Conservation (phyloP, 2,797 vertebrate genomes). For the Sparus aurata region DNA sequence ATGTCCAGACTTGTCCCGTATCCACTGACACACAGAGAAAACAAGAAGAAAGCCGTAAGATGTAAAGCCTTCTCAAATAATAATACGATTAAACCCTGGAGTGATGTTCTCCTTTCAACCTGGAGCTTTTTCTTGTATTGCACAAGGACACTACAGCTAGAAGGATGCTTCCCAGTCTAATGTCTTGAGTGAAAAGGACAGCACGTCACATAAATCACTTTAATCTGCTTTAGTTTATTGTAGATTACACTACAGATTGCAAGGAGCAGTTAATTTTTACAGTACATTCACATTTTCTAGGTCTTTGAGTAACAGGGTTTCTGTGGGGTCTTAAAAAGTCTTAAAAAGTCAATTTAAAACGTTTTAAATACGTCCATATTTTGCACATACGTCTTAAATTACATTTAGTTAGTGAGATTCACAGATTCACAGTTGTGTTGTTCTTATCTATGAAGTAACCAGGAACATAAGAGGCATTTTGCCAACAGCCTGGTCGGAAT, state of each 20-base stretch:
- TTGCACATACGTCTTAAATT: too few relatives aligned
- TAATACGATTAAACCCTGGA: slow-evolving; percentile 1
- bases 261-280: background rate
- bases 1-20: slow-evolving; percentile 66
- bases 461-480: too few relatives aligned
- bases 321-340: too few relatives aligned
- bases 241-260: background rate
- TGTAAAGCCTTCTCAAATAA: slow-evolving; percentile 11
- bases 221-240: background rate
- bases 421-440: too few relatives aligned
- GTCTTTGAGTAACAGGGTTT: too few relatives aligned
- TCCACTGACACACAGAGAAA: slow-evolving; percentile 32
- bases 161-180: background rate
- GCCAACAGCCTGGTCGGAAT: too few relatives aligned
- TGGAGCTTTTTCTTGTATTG: background rate
- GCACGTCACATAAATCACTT: background rate
- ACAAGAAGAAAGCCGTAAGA: slow-evolving; percentile 9
- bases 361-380: too few relatives aligned
- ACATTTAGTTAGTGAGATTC: too few relatives aligned
- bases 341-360: too few relatives aligned
- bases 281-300: background rate
- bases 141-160: slow-evolving; percentile 9
- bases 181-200: background rate
- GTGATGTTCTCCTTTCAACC: slow-evolving; percentile 12
- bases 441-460: too few relatives aligned